Conservation (phyloP, 1,140 invertebrate genomes). For the Heliconius hermathena region DNA sequence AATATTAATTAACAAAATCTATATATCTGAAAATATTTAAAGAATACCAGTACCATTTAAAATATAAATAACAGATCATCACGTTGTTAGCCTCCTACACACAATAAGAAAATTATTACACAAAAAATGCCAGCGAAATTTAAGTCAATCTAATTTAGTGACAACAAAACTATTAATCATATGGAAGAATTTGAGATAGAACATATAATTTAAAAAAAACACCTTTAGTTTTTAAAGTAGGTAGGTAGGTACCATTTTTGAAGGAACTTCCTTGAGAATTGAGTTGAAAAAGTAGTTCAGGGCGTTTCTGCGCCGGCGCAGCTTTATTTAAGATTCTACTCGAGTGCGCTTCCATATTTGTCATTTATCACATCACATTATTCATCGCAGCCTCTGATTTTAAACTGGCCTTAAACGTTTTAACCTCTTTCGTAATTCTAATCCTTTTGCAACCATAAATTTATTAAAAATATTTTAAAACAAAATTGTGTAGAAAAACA, state of each 20-base stretch:
- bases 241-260: slow-evolving; percentile 10
- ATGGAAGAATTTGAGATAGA: slow-evolving; percentile 27
- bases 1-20: too few species aligned
- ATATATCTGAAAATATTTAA: neutral
- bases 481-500: slow-evolving; percentile 16
- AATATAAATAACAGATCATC: slow-evolving; percentile 29
- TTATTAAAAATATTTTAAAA: neutral
- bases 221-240: slow-evolving; percentile 3
- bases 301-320: slow-evolving; percentile 25
- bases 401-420: neutral
- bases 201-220: slow-evolving; percentile 22
- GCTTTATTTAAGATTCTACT: slow-evolving; percentile 63
- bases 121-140: slow-evolving; percentile 35
- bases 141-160: slow-evolving; percentile 40
- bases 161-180: slow-evolving; percentile 28
- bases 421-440: slow-evolving; percentile 6
- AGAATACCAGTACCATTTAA: neutral
- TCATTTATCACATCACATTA: slow-evolving; percentile 76
- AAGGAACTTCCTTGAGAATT: slow-evolving; percentile 26
- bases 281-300: slow-evolving; percentile 34
- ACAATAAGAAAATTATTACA: slow-evolving; percentile 36
- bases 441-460: neutral
- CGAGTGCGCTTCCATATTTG: slow-evolving; percentile 70
- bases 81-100: slow-evolving; percentile 40
- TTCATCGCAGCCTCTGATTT: slow-evolving; percentile 51